Conservation (phyloP, 2,113 vertebrate genomes). For the Mirounga angustirostris region DNA sequence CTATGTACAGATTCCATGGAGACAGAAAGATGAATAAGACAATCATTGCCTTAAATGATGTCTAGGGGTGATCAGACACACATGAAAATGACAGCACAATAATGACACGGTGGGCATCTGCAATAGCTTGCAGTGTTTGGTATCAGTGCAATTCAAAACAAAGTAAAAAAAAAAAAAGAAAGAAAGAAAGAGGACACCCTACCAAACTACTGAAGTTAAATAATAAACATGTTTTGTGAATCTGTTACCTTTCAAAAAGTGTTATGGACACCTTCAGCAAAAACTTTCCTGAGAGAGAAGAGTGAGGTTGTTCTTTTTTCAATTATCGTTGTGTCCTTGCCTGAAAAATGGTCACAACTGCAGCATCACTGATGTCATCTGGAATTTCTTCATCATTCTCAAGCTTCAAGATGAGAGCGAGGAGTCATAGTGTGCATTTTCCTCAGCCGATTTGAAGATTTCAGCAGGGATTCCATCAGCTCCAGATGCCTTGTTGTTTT, state of each 20-base stretch:
- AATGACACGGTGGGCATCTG: neutral
- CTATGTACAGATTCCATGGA: neutral
- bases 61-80: neutral
- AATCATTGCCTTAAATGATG: neutral
- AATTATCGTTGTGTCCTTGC: slow-evolving; percentile 63
- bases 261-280: neutral
- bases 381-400: slow-evolving; percentile 78
- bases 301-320: neutral
- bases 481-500: slow-evolving; percentile 83
- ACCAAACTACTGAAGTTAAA: neutral
- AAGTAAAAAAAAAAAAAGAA: neutral
- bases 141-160: neutral
- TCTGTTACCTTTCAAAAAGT: neutral
- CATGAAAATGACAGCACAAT: neutral
- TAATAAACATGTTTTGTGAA: neutral
- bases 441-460: slow-evolving; percentile 73
- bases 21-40: neutral
- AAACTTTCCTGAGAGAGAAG: neutral
- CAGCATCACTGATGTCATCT: slow-evolving; percentile 74
- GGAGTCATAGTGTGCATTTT: slow-evolving; percentile 74
- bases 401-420: slow-evolving; percentile 46
- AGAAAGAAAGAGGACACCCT: neutral
- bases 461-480: slow-evolving; percentile 80
- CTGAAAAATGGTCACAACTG: slow-evolving; percentile 69
- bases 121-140: neutral